These are phyloP conservation scores for Lota lota DNA, from an alignment of 2,113 vertebrate species.

Conservation along the genomic window DNA sequence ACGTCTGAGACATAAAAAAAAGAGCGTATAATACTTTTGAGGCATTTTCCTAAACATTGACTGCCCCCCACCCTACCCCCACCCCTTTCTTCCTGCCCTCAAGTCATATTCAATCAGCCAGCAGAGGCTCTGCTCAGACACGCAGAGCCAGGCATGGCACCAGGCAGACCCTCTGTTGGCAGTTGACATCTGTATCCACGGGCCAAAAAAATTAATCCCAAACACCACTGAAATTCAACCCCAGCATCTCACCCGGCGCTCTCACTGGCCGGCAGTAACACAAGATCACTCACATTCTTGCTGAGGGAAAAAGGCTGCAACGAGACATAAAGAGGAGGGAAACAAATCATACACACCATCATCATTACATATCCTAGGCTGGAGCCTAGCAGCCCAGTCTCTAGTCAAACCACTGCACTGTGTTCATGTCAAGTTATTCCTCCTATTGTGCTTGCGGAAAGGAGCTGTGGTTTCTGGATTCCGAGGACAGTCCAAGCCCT, in stretches of 20 bases:
- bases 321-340: too few relatives aligned
- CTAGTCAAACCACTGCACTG: too few relatives aligned
- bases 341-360: too few relatives aligned
- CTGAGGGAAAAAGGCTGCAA: too few relatives aligned
- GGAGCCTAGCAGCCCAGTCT: too few relatives aligned
- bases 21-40: slow-evolving; percentile 25
- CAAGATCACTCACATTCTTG: too few relatives aligned
- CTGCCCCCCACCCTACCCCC: slow-evolving; percentile 14
- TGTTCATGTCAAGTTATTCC: too few relatives aligned
- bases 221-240: slow-evolving; percentile 45
- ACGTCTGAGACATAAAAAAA: slow-evolving; percentile 1
- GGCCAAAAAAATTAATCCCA: slow-evolving; percentile 42
- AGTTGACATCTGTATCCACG: slow-evolving; percentile 60
- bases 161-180: slow-evolving; percentile 49
- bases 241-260: slow-evolving; percentile 19
- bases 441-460: too few relatives aligned
- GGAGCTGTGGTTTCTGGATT: too few relatives aligned
- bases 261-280: too few relatives aligned
- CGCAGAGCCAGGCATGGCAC: slow-evolving; percentile 52
- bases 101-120: slow-evolving; percentile 47
- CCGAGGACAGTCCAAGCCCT: not conserved
- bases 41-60: not conserved
- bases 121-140: slow-evolving; percentile 55
- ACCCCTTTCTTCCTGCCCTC: not conserved
- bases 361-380: too few relatives aligned